Percentiles rank a stretch among this genome's conserved stretches.
Conservation (phyloP, 2,888 invertebrate species). For the Sarcophaga caerulescens region DNA sequence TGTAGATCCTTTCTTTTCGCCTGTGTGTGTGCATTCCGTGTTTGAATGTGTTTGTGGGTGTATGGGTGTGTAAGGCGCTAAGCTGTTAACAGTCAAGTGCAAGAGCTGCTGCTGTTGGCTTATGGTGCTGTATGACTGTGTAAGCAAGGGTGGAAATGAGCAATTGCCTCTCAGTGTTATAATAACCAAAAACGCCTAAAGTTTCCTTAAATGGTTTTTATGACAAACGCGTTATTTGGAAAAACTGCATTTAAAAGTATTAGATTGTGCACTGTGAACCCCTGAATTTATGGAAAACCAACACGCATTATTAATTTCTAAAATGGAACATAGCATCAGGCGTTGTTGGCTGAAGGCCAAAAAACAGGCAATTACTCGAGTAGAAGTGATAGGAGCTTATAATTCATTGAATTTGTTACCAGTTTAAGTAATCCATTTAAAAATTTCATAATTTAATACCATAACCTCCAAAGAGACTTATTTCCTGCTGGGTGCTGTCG, state of each 20-base stretch:
- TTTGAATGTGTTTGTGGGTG: too few species aligned
- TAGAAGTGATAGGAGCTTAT: too few species aligned
- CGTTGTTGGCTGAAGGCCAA: too few species aligned
- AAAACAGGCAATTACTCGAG: too few species aligned
- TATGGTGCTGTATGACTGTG: too few species aligned
- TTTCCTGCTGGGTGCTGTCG: too few species aligned
- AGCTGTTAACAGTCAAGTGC: slow-evolving; percentile 75
- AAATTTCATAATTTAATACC: too few species aligned
- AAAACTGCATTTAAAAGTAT: slow-evolving; percentile 51
- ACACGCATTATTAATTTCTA: slow-evolving; percentile 18
- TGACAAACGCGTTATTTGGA: slow-evolving; percentile 68
- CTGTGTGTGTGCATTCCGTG: too few species aligned
- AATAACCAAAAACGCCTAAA: slow-evolving; percentile 21
- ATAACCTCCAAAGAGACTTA: too few species aligned
- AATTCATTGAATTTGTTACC: too few species aligned
- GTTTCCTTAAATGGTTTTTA: slow-evolving; percentile 17
- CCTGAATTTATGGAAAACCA: slow-evolving; percentile 25
- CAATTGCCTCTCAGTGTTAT: slow-evolving; percentile 1
- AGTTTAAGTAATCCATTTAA: too few species aligned
- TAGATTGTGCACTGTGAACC: slow-evolving; percentile 21
- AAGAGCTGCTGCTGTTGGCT: slow-evolving; percentile 17
- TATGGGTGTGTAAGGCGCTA: slow-evolving; percentile 71
- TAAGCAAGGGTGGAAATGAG: slow-evolving; percentile 10
- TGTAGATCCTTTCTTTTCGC: neutral
- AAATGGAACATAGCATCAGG: neutral